Percentiles rank a stretch among this genome's conserved stretches.
phyloP scores from a whole-genome alignment of 2,797 vertebrate species.

The Triplophysa yarkandensis region DNA sequence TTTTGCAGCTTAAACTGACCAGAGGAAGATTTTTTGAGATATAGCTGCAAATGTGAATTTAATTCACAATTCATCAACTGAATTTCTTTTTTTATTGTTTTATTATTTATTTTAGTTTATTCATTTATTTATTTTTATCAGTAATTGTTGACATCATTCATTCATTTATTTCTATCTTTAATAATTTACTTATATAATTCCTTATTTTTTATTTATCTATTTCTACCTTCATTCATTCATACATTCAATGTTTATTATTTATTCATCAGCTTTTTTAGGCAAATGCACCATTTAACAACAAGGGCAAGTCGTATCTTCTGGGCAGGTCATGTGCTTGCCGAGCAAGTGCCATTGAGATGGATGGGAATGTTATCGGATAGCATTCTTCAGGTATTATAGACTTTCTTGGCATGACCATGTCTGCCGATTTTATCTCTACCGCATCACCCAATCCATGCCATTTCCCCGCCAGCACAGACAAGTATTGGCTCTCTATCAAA shows the following conservation, averaged over 20 bases:
- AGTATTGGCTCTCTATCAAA: constrained; percentile 6
- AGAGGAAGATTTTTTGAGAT: background rate
- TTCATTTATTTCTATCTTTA: no score
- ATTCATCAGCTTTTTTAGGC: no score
- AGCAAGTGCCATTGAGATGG: constrained; percentile 2
- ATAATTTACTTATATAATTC: no score
- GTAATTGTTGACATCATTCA: no score
- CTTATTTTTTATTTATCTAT: no score
- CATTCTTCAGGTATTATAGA: constrained; percentile 7
- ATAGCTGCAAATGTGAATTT: no score
- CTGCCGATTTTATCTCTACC: constrained; percentile 37
- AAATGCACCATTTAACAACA: background rate
- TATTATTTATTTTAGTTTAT: no score
- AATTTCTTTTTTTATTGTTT: no score
- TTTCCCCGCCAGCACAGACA: constrained; percentile 18
- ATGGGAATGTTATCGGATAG: constrained; percentile 6
- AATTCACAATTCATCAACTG: no score
- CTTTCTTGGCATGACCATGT: background rate
- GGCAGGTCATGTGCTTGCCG: background rate
- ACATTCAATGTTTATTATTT: no score
- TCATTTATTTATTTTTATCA: no score
- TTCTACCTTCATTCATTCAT: no score
- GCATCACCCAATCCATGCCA: constrained; percentile 39
- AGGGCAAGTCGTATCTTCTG: background rate
- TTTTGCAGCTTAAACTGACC: background rate